Base-by-base conservation (phyloP, 2,888 invertebrate species). In the Melanostoma scalare region DNA sequence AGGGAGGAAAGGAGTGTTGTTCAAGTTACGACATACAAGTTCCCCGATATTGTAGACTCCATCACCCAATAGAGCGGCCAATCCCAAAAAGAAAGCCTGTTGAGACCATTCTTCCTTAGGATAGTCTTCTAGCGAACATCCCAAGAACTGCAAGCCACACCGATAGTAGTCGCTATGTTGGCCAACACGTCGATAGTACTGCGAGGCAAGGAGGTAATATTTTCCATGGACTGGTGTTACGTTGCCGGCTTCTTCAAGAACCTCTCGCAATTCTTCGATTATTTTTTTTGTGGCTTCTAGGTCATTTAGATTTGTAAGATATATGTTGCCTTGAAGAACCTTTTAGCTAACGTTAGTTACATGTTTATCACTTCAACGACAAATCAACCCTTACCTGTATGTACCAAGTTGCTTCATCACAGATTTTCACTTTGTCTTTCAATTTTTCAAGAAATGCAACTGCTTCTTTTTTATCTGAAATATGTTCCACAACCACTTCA, bases 1-100 rank as follows among this genome's bases (percentile, higher is more conserved):
- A 20, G 20, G 20, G 20, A 20, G 20, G 20, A 20, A 1, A 1
- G 20, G 1, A 20, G 20, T 20, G 20, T 20, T 50, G 3, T 46
- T n/a, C 4, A 3, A 44, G 4, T 65, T 68, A 42, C 20, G 48
- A 87, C 90, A 91, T 87, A 96, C 95, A 91, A 99, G 92, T 91
- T 99, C 99, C 0, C 98, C 99, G 87, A 99, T 94, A 90, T 99
- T 99, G 90, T 99, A 99, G 30, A 99, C 97, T 31, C 96, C 96
- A 87, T 98, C 96, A 0, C 98, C 99, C 1, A 99, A 92, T 33
- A 99, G 93, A 0, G 98, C 99, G 0, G 99, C 99, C 5, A 99
- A 92, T 0, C 98, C 97, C 3, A 99, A 93, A 87, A 98, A 95
- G 89, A 97, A 96, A 0, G 99, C 99, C 87, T 96, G 95, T 68